A percentile compares a stretch with the other conserved stretches of the same genome.
Evolutionary conservation across 2,888 invertebrate species (phyloP).

Genomic region (Eupithecia inturbata): DNA sequence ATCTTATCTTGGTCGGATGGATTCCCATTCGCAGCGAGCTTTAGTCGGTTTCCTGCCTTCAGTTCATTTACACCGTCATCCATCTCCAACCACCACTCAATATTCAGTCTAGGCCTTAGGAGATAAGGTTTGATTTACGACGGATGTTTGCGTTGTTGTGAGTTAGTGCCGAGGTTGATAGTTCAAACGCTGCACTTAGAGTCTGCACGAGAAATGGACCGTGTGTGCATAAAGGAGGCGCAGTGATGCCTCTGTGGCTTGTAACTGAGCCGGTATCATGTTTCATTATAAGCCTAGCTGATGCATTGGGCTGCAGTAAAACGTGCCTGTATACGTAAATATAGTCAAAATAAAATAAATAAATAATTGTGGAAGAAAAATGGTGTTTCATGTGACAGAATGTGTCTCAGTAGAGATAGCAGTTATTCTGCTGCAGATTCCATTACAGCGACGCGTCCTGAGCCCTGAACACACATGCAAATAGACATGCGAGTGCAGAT

Average conservation of each 20-base stretch:
- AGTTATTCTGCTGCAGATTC: constrained; percentile 30
- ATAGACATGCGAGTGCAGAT: constrained; percentile 21
- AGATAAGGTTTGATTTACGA: constrained; percentile 26
- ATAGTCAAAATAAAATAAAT: no score
- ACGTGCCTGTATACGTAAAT: neutral
- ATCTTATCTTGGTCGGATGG: neutral
- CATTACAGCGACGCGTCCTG: constrained; percentile 28
- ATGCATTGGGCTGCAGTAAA: neutral
- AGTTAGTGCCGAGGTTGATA: constrained; percentile 30
- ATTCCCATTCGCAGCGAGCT: constrained; percentile 20
- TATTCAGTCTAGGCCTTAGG: constrained; percentile 16
- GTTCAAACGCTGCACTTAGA: constrained; percentile 33
- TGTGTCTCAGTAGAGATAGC: neutral
- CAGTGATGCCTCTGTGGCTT: constrained; percentile 1
- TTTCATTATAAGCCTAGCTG: neutral
- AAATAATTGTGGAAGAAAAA: neutral
- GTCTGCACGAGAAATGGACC: constrained; percentile 27
- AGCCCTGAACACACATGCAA: neutral
- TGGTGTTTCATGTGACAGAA: neutral
- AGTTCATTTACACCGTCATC: constrained; percentile 25
- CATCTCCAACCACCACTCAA: constrained; percentile 14
- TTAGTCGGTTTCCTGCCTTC: constrained; percentile 28
- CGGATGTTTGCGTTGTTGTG: neutral
- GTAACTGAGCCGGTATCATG: neutral
- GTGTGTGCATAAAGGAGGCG: constrained; percentile 18